Base-by-base conservation (phyloP, 2,113 vertebrate species). In the Sitta europaea region DNA sequence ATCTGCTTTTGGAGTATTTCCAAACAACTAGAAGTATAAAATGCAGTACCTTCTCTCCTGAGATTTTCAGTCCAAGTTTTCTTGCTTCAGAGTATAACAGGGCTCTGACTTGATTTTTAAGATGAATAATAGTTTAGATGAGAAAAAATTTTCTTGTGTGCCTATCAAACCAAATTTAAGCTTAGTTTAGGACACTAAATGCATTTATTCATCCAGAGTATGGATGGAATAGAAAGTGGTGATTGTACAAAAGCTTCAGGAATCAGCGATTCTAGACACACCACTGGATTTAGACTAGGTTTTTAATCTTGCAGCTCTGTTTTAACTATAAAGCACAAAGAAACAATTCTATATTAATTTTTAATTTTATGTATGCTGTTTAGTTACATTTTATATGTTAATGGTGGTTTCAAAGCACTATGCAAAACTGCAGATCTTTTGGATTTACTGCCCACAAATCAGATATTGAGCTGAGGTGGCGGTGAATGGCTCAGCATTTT, bases 191-290 rank as follows among this genome's bases (percentile, higher is more conserved):
- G 54, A 38, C 43, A 82, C 55, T 77, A 71, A 90, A 73, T 8
- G 15, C n/a, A 14, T 90, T 83, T 73, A 71, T 90, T 82, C 43
- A 29, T 80, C 47, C 6, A 8, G 78, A 51, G 21, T 43, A 86
- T 57, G 51, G 65, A 33, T 76, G 78, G 92, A 95, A 96, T 95
- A 74, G 55, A 86, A 91, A 96, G 75, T 50, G 40, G 42, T 43
- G 51, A 67, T 80, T 71, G 55, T 63, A 79, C 75, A 92, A 94
- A 90, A 90, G 67, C 70, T 55, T 88, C 20, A 21, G 48, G 66
- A 80, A 76, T 66, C 67, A 83, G 74, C 47, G 35, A 76, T 93
- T 93, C 71, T 67, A 35, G 47, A 62, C 59, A 54, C 76, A 72
- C 9, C 14, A 35, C 17, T 83, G 67, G 63, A 66, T 73, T 94